These are phyloP conservation scores for Gymnocephalus cernua DNA, from an alignment of 2,113 vertebrate genomes.

Conservation along the genomic window DNA sequence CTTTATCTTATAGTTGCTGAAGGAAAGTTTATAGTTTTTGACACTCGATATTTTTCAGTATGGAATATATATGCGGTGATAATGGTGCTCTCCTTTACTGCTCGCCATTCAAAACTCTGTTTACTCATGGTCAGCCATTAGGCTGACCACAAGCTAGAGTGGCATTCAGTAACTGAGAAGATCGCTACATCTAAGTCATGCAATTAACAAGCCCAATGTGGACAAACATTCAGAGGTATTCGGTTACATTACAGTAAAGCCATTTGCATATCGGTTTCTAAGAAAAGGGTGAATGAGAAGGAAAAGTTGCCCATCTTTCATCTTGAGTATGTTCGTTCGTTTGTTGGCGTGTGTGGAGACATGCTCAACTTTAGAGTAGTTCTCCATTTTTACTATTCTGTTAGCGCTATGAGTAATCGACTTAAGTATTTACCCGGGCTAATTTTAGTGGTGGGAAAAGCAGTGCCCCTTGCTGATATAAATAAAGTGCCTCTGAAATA, in stretches of 20 bases:
- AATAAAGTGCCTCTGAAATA: slow-evolving; percentile 96
- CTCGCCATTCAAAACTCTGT: slow-evolving; percentile 42
- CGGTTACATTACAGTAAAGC: slow-evolving; percentile 69
- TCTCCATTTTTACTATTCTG: slow-evolving; percentile 76
- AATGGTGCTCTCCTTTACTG: slow-evolving; percentile 1
- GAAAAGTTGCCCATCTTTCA: background rate
- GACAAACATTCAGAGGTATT: slow-evolving; percentile 73
- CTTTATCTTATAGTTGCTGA: background rate
- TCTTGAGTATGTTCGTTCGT: background rate
- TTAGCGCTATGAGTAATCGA: slow-evolving; percentile 79
- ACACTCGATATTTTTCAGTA: background rate
- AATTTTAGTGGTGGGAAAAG: slow-evolving; percentile 88
- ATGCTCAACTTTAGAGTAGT: slow-evolving; percentile 37
- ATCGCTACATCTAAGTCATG: slow-evolving; percentile 64
- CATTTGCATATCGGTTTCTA: slow-evolving; percentile 40
- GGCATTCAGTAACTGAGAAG: slow-evolving; percentile 68
- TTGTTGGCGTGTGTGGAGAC: slow-evolving; percentile 16
- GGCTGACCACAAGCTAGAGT: slow-evolving; percentile 36
- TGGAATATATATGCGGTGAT: background rate
- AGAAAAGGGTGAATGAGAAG: slow-evolving; percentile 42
- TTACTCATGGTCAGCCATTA: slow-evolving; percentile 44
- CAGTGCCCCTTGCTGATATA: slow-evolving; percentile 87
- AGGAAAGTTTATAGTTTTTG: background rate
- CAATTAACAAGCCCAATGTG: slow-evolving; percentile 72
- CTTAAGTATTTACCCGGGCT: slow-evolving; percentile 85